A percentile compares a stretch with the other conserved stretches of the same genome.
These are phyloP conservation scores for Corythornis madagascariensis DNA, from an alignment of 2,113 vertebrate species.

Conservation along the genomic window DNA sequence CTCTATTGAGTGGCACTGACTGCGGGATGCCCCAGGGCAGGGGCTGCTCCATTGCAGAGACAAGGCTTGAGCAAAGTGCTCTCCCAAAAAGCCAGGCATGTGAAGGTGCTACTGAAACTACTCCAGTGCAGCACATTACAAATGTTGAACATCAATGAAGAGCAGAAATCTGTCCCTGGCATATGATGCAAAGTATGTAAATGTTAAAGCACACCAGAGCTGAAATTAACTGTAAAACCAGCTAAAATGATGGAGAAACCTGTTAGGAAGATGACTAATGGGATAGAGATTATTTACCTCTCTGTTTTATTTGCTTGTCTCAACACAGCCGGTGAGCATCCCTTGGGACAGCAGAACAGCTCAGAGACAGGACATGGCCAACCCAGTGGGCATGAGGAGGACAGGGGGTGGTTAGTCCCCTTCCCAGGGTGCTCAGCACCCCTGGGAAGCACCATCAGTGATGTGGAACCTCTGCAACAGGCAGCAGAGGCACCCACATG, in stretches of 20 bases:
- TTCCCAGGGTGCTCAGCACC: background rate
- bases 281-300: background rate
- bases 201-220: background rate
- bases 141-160: rapidly evolving
- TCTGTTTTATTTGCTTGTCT: background rate
- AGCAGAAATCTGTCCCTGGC: background rate
- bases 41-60: background rate
- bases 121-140: rapidly evolving
- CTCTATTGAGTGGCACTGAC: background rate
- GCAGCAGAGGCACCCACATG: background rate
- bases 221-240: background rate
- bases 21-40: background rate
- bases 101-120: background rate
- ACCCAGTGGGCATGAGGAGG: too few relatives aligned
- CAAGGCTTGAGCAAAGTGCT: background rate
- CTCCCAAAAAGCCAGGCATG: rapidly evolving
- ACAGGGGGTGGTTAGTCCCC: too few relatives aligned
- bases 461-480: background rate
- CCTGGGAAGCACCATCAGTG: rapidly evolving
- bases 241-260: background rate
- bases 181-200: background rate
- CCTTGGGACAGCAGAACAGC: background rate
- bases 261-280: background rate
- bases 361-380: rapidly evolving
- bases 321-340: rapidly evolving